Percentiles rank a stretch among this genome's conserved stretches.
phyloP scores from a whole-genome alignment of 2,113 vertebrate species.

The Galemys pyrenaicus region DNA sequence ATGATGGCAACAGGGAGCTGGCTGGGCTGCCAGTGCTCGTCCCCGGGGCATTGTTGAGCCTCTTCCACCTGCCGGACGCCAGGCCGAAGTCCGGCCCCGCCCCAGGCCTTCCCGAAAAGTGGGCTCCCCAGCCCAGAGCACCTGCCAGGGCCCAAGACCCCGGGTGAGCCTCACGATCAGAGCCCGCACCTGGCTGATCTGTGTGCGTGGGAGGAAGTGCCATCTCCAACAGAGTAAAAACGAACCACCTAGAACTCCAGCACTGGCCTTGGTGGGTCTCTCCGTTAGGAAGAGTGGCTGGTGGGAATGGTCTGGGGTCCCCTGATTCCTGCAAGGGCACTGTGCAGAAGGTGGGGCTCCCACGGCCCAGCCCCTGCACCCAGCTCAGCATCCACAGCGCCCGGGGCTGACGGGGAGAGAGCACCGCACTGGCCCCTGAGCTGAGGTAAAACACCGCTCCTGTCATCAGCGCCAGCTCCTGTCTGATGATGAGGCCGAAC shows the following conservation, averaged over 20 bases:
- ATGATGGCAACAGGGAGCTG: too few species aligned
- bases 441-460: too few species aligned
- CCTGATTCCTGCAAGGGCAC: background rate
- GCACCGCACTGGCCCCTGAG: too few species aligned
- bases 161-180: background rate
- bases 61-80: background rate
- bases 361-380: too few species aligned
- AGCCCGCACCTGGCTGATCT: too few species aligned
- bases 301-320: background rate
- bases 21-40: too few species aligned
- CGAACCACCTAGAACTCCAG: too few species aligned
- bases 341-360: too few species aligned
- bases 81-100: background rate
- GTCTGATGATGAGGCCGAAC: background rate
- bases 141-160: background rate
- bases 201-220: background rate
- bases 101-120: background rate
- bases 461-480: background rate
- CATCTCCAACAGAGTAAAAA: background rate
- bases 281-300: background rate
- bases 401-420: background rate
- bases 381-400: fast-evolving
- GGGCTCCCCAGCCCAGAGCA: background rate
- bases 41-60: too few species aligned
- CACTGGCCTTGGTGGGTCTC: background rate